Percentiles rank a stretch among this genome's conserved stretches.
These are phyloP conservation scores for Amblyopsis hoosieri DNA, from an alignment of 2,797 vertebrate species.

Conservation along the genomic window DNA sequence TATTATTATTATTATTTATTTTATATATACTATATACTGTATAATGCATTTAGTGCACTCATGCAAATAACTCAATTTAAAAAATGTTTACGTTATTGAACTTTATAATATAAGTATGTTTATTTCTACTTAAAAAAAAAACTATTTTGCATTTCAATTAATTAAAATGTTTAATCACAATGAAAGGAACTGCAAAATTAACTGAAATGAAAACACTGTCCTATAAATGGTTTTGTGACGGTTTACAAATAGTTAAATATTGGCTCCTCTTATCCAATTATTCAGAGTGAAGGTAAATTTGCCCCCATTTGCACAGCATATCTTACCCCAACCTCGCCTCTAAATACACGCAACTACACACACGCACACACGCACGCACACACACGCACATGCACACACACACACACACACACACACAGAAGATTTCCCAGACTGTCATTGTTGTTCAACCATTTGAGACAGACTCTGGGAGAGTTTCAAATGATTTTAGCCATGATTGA, in stretches of 20 bases:
- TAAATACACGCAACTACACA: conserved; percentile 45
- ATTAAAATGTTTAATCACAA: not conserved
- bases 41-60: too few relatives aligned
- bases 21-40: too few relatives aligned
- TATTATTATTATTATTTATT: too few relatives aligned
- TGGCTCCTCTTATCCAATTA: conserved; percentile 62
- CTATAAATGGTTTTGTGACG: conserved; percentile 53
- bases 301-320: conserved; percentile 69
- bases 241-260: conserved; percentile 59
- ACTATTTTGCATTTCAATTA: not conserved
- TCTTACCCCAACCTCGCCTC: conserved; percentile 36
- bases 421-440: conserved; percentile 79
- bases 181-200: not conserved
- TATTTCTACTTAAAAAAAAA: too few relatives aligned
- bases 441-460: conserved; percentile 73
- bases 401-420: conserved; percentile 13
- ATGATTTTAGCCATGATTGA: conserved; percentile 84
- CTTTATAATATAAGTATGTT: too few relatives aligned
- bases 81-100: too few relatives aligned
- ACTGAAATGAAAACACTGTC: conserved; percentile 29
- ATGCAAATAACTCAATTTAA: too few relatives aligned
- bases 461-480: conserved; percentile 79
- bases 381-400: conserved; percentile 9
- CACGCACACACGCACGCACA: conserved; percentile 14
- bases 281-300: conserved; percentile 68